Evolutionary conservation across 2,888 invertebrate species (phyloP).

Genomic region (Ormia ochracea): DNA sequence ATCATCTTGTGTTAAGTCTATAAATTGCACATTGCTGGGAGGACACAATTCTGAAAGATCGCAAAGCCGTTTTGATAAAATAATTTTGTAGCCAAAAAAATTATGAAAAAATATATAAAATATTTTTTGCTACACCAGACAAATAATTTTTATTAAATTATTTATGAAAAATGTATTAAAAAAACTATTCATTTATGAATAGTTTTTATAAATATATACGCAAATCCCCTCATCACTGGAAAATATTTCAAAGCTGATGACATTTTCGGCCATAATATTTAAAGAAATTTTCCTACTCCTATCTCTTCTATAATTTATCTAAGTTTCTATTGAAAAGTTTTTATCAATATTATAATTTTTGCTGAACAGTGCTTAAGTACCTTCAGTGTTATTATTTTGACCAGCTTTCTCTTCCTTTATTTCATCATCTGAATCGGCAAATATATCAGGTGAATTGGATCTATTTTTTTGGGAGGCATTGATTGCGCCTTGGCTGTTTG

Average conservation of each 20-base stretch:
- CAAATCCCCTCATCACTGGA: constrained; percentile 73
- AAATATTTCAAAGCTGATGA: constrained; percentile 69
- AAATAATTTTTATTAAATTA: too few species aligned
- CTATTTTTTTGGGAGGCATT: constrained; percentile 62
- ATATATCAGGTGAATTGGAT: constrained; percentile 73
- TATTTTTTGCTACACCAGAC: too few species aligned
- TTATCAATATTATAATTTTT: neutral
- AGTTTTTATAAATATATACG: neutral
- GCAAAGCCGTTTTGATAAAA: too few species aligned
- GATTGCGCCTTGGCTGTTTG: constrained; percentile 22
- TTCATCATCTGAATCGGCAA: constrained; percentile 73
- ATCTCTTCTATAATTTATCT: neutral
- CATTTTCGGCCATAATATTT: constrained; percentile 29
- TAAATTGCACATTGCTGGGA: neutral
- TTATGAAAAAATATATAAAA: too few species aligned
- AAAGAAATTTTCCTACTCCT: neutral
- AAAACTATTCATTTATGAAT: neutral
- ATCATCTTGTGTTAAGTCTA: constrained; percentile 66
- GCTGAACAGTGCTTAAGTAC: neutral
- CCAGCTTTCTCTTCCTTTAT: constrained; percentile 13
- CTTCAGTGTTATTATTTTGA: neutral
- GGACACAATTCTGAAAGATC: neutral
- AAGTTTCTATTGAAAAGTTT: neutral
- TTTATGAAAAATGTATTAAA: neutral
- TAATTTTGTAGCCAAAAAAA: too few species aligned